Conservation (phyloP, 2,113 vertebrate species). For the Hippoglossus stenolepis region DNA sequence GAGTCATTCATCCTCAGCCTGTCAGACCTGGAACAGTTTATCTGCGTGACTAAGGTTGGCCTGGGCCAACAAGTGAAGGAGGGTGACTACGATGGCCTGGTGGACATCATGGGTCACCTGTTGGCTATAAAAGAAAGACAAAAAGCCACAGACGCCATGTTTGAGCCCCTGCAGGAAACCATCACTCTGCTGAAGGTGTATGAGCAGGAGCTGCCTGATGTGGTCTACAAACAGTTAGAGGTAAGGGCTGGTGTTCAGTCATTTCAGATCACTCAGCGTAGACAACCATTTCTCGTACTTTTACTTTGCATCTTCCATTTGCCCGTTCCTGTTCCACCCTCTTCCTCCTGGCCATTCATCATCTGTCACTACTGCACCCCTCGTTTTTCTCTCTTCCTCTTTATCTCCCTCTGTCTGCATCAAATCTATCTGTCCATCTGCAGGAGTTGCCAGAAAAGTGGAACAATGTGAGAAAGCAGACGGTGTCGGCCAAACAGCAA, state of each 20-base stretch:
- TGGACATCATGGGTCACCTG: conserved; percentile 91
- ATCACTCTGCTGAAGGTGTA: conserved; percentile 90
- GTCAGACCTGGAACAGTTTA: conserved; percentile 88
- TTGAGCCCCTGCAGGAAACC: conserved; percentile 92
- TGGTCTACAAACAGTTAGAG: conserved; percentile 89
- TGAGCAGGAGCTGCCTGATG: conserved; percentile 88
- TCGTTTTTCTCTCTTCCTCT: no score
- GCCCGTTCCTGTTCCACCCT: not conserved
- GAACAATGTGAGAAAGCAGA: conserved; percentile 88
- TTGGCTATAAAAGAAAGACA: conserved; percentile 90
- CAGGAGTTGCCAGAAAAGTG: conserved; percentile 95
- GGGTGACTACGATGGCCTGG: conserved; percentile 86
- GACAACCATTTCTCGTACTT: conserved; percentile 23
- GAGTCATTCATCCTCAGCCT: conserved; percentile 77
- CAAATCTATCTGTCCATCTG: conserved; percentile 1
- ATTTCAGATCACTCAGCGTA: not conserved
- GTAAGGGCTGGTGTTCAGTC: conserved; percentile 68
- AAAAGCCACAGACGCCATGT: conserved; percentile 88
- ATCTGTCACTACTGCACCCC: conserved; percentile 13
- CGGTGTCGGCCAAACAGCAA: conserved; percentile 85
- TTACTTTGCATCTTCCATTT: conserved; percentile 13
- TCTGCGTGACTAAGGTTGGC: conserved; percentile 78
- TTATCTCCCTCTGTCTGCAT: no score
- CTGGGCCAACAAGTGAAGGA: conserved; percentile 85
- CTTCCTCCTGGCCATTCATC: conserved; percentile 30